Evolutionary conservation across 2,113 vertebrate species (phyloP), one percentile per base, ranked within the genome.

Genomic region (Oryzias celebensis): DNA sequence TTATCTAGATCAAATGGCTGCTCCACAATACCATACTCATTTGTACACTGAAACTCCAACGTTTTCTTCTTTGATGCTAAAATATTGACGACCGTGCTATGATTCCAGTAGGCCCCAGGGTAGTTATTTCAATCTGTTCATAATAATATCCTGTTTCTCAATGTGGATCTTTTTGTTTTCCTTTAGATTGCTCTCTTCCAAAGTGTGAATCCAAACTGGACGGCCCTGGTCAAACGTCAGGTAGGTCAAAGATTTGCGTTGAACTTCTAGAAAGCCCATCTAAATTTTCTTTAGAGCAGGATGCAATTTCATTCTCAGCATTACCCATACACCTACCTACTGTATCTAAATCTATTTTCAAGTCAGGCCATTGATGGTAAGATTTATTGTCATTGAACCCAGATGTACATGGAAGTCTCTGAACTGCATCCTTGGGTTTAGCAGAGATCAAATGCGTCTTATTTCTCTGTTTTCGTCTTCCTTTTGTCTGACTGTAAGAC

Each of bases 121-220:
- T 23, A 48, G 24, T 15, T 7, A 17, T 55, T 51, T 60, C 18
- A 24, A 22, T 52, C 17, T 58, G 42, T 70, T 65, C 26, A 7
- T 48, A 51, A 67, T 20, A 48, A 76, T 12, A 4, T 45, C 14
- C 8, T 24, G 36, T 31, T 12, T 61, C 24, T 77, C 49, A 68
- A 61, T 5, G 20, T 13, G 14, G 13, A 31, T 64, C 24, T 62
- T 45, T 62, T n/a, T 16, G 13, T 55, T 10, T 64, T 50, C 80
- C 71, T 83, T 59, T 67, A 91, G 90, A 91, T 75, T 89, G 85
- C 78, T 80, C 89, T 54, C 82, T 91, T 75, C 86, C 88, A 74
- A 91, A 91, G 85, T 91, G 87, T 88, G 89, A 90, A 58, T 83
- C 89, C 56, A 91, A 90, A 81, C 80, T 91, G 82, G 90, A 91